Percentiles rank a stretch among this genome's conserved stretches.
Conservation (phyloP, 2,888 invertebrate species). For the Conchocele bisecta region DNA sequence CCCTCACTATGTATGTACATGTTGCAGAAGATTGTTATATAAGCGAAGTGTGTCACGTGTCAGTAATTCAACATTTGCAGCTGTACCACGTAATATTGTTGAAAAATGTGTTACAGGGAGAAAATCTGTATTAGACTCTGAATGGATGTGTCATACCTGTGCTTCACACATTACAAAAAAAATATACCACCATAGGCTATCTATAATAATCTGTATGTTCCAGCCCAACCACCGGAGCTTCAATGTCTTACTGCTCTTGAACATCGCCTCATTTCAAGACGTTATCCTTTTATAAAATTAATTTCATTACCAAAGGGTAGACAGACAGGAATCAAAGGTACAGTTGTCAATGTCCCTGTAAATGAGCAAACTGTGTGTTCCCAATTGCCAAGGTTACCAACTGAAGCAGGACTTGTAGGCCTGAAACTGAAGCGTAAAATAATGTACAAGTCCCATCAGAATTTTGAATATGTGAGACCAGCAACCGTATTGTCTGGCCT, state of each 20-base stretch:
- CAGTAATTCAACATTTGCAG: no score
- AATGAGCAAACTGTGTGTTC: constrained; percentile 13
- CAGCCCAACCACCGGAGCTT: not conserved
- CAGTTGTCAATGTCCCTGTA: constrained; percentile 36
- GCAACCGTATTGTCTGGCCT: constrained; percentile 19
- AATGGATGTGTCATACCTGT: constrained; percentile 30
- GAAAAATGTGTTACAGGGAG: no score
- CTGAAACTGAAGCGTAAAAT: constrained; percentile 33
- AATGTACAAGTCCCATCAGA: constrained; percentile 23
- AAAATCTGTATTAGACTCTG: no score
- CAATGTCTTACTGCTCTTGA: constrained; percentile 25
- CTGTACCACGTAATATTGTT: no score
- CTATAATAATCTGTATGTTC: no score
- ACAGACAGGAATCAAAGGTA: constrained; percentile 27
- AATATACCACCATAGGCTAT: no score
- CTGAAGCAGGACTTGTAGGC: constrained; percentile 15
- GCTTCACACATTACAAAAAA: no score
- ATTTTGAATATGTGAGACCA: constrained; percentile 26
- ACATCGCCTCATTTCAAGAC: constrained; percentile 8
- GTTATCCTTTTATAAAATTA: constrained; percentile 46
- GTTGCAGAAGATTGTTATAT: no score
- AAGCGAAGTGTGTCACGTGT: no score
- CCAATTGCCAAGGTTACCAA: constrained; percentile 18
- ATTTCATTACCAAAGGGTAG: constrained; percentile 25
- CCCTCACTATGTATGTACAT: no score